Evolutionary conservation across 2,113 vertebrate genomes (phyloP), one percentile per base, ranked within the genome.

Genomic region (Gopherus evgoodei): DNA sequence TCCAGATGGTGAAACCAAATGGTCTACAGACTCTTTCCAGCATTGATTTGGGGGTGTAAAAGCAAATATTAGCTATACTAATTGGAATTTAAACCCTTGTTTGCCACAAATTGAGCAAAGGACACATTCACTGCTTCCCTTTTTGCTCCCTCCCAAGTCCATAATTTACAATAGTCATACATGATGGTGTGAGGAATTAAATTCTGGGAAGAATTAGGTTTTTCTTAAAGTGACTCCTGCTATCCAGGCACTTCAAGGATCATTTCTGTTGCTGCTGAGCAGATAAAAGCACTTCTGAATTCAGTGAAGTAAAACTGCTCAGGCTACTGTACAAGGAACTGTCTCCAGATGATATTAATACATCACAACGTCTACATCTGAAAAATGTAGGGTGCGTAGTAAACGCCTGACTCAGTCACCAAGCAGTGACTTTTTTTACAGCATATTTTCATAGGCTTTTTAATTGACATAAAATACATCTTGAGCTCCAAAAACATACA

Each of bases 301-400:
- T 62, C 83, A 95, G 44, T 57, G 95, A 90, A 81, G 75, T 86
- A 95, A 95, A 96, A 69, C 79, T 96, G 89, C 82, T 97, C 93
- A 93, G 69, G 56, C n/a, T 53, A 69, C n/a, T 47, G n/a, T 85
- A 69, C 69, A 62, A 85, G 47, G 56, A 92, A 16, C 31, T 84
- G 38, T 89, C 88, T 83, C 81, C 29, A 38, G 27, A 86, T 52
- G 35, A 89, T 19, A 54, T 0, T 2, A 44, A 72, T 29, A 35
- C 25, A 92, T 52, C 5, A 25, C 85, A 8, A 16, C 25, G 91
- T 90, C 83, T 83, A 0, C 35, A 81, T 54, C 62, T 47, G 80
- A 90, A 91, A 93, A 93, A 88, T 19, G 21, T 81, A 57, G 83
- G 9, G 11, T 62, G 16, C 56, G 2, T 11, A 65, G 38, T 65